Evolutionary conservation across 2,888 invertebrate genomes (phyloP).

Genomic region (Rhagophthalmus giganteus): DNA sequence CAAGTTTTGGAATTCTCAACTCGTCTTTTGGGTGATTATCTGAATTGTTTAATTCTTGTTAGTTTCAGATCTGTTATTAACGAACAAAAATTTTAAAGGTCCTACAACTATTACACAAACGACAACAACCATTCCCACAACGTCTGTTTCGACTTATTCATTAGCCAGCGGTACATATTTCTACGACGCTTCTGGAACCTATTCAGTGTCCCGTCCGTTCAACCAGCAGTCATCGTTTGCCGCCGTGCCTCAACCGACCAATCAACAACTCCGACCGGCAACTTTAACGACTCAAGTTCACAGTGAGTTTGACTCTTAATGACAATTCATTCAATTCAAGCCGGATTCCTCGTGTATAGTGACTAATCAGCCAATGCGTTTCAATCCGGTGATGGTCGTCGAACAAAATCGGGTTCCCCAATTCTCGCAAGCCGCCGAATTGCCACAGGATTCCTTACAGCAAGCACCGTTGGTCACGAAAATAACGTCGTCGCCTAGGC

Average conservation of each 20-base stretch:
- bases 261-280: slow-evolving; percentile 44
- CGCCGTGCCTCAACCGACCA: slow-evolving; percentile 43
- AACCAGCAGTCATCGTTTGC: slow-evolving; percentile 46
- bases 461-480: slow-evolving; percentile 39
- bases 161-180: slow-evolving; percentile 50
- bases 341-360: too few relatives aligned
- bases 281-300: slow-evolving; percentile 46
- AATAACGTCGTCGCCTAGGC: slow-evolving; percentile 65
- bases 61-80: too few relatives aligned
- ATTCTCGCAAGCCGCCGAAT: slow-evolving; percentile 29
- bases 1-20: too few relatives aligned
- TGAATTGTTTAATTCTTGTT: too few relatives aligned
- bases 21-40: too few relatives aligned
- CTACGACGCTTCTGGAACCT: slow-evolving; percentile 50
- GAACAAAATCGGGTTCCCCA: slow-evolving; percentile 46
- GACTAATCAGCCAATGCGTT: slow-evolving; percentile 50
- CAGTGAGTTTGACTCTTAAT: slow-evolving; percentile 38
- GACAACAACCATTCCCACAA: slow-evolving; percentile 42
- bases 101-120: slow-evolving; percentile 42
- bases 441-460: slow-evolving; percentile 20
- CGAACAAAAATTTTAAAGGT: too few relatives aligned
- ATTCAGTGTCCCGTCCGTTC: slow-evolving; percentile 47
- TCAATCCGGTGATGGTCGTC: slow-evolving; percentile 55
- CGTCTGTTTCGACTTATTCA: slow-evolving; percentile 49
- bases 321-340: too few relatives aligned